A percentile compares a stretch with the other conserved stretches of the same genome.
phyloP scores from a whole-genome alignment of 2,113 vertebrate genomes.

The Apodemus sylvaticus region DNA sequence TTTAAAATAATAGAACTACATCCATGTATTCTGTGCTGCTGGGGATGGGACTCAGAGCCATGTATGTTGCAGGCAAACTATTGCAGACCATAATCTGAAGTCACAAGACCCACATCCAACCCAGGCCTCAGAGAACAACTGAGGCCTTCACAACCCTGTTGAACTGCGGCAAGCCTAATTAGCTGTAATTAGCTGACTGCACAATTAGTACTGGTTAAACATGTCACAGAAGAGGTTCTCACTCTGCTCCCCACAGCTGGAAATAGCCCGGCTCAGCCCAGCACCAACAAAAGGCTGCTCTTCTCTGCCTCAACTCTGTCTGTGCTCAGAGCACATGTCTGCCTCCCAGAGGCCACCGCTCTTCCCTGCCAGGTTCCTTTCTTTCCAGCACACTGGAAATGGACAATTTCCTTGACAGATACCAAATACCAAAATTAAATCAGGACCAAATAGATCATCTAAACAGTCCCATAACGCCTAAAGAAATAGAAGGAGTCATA shows the following conservation, averaged over 20 bases:
- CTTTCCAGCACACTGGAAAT: too few species aligned
- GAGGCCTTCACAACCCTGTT: constrained; percentile 13
- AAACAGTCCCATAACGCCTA: too few species aligned
- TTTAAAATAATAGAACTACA: neutral
- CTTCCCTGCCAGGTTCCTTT: neutral
- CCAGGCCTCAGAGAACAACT: constrained; percentile 15
- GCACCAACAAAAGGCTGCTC: neutral
- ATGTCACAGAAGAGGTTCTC: neutral
- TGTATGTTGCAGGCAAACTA: neutral
- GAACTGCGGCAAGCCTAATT: constrained; percentile 31
- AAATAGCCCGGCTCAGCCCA: neutral
- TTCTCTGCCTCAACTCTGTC: neutral
- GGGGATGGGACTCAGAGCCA: neutral
- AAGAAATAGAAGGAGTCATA: too few species aligned
- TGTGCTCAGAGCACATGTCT: neutral
- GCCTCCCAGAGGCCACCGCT: neutral
- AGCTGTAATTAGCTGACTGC: constrained; percentile 58
- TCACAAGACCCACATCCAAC: neutral
- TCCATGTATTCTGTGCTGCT: neutral
- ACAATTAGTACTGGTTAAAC: constrained; percentile 59
- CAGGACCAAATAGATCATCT: too few species aligned
- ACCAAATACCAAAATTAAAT: too few species aligned
- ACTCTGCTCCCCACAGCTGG: neutral
- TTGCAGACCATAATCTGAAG: neutral
- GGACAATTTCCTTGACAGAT: too few species aligned